Evolutionary conservation across 2,888 invertebrate genomes (phyloP).

Genomic region (Caenorhabditis afra): DNA sequence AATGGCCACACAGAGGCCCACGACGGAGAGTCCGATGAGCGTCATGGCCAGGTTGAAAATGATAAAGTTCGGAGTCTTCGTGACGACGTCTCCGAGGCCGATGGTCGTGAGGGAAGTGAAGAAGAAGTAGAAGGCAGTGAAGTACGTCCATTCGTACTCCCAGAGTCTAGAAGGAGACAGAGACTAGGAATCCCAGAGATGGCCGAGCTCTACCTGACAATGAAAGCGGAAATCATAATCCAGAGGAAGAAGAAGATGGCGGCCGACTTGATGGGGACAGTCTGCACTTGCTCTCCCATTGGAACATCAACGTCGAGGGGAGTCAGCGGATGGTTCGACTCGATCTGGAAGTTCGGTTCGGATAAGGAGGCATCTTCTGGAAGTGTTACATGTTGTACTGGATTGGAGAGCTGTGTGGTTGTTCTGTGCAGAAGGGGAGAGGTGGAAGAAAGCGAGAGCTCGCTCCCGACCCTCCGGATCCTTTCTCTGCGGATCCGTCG

Average conservation of each 20-base stretch:
- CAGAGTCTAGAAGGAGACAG: slow-evolving; percentile 62
- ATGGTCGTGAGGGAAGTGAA: slow-evolving; percentile 75
- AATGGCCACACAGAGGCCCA: slow-evolving; percentile 71
- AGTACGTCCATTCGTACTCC: slow-evolving; percentile 75
- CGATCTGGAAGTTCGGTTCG: slow-evolving; percentile 70
- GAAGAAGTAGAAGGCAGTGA: slow-evolving; percentile 74
- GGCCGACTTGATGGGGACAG: slow-evolving; percentile 72
- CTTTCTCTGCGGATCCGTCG: slow-evolving; percentile 60
- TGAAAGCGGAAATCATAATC: slow-evolving; percentile 67
- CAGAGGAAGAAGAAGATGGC: slow-evolving; percentile 70
- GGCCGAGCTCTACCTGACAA: slow-evolving; percentile 37
- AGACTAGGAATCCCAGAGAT: slow-evolving; percentile 2
- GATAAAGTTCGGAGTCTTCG: slow-evolving; percentile 73
- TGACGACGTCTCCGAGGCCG: slow-evolving; percentile 73
- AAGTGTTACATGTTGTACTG: slow-evolving; percentile 69
- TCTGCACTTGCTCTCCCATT: slow-evolving; percentile 69
- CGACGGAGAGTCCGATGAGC: slow-evolving; percentile 69
- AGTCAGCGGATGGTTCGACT: slow-evolving; percentile 65
- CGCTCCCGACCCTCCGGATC: slow-evolving; percentile 71
- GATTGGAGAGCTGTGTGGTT: slow-evolving; percentile 59
- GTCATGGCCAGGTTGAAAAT: slow-evolving; percentile 73
- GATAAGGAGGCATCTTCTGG: too few species aligned
- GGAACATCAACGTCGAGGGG: slow-evolving; percentile 65
- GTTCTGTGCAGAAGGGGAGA: slow-evolving; percentile 67
- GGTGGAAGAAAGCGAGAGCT: slow-evolving; percentile 66